These are phyloP conservation scores for Corythornis vintsioides DNA, from an alignment of 2,113 vertebrate species.

Conservation along the genomic window DNA sequence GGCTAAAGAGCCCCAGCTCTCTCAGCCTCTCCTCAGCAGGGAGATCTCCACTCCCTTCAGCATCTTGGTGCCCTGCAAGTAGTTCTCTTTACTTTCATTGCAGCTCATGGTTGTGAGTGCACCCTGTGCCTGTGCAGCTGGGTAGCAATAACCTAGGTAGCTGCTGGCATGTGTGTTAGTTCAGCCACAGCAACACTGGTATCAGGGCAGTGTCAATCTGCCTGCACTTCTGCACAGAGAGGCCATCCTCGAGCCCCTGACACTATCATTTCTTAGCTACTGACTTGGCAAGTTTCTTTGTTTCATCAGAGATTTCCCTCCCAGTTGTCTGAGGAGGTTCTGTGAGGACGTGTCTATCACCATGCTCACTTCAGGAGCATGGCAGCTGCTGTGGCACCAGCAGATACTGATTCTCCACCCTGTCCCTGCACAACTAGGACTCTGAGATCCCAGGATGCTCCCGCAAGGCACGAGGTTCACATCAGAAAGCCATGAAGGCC, in stretches of 20 bases:
- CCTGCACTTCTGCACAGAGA: not conserved
- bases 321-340: not conserved
- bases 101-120: not conserved
- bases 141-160: rapidly evolving
- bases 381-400: not conserved
- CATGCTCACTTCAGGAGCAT: not conserved
- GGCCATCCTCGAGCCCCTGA: not conserved
- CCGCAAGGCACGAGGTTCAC: not conserved
- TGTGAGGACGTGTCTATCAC: not conserved
- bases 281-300: rapidly evolving
- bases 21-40: too few relatives aligned
- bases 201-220: not conserved
- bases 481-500: not conserved
- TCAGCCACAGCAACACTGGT: not conserved
- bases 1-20: too few relatives aligned
- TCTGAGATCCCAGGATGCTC: not conserved
- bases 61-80: too few relatives aligned
- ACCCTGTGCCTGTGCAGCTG: rapidly evolving
- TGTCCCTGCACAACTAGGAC: not conserved
- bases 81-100: not conserved
- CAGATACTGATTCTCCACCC: not conserved
- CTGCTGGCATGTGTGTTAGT: too few relatives aligned
- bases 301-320: not conserved
- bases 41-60: too few relatives aligned
- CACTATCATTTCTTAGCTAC: not conserved